phyloP scores from a whole-genome alignment of 2,113 vertebrate species.

The Microtus pennsylvanicus region DNA sequence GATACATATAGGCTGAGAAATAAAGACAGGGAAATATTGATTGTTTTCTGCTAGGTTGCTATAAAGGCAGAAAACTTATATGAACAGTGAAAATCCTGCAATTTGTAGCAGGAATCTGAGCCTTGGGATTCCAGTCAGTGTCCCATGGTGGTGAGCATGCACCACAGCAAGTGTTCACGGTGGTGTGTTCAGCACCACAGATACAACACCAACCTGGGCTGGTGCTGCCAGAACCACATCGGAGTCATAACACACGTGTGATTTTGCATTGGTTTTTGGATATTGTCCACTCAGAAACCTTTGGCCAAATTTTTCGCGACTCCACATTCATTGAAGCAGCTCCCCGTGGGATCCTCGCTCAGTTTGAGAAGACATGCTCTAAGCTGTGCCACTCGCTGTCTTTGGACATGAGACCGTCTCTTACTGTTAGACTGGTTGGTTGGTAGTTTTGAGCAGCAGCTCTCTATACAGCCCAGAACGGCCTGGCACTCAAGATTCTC shows the following conservation, averaged over 20 bases:
- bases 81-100: neutral
- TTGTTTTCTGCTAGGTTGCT: neutral
- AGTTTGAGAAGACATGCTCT: neutral
- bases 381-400: neutral
- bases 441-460: neutral
- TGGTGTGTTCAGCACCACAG: neutral
- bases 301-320: neutral
- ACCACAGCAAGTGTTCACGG: neutral
- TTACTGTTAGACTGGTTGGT: neutral
- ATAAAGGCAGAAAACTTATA: neutral
- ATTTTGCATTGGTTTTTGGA: neutral
- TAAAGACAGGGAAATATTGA: neutral
- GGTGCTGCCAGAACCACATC: neutral
- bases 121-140: neutral
- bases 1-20: neutral
- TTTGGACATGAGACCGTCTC: neutral
- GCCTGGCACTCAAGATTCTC: neutral
- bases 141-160: neutral
- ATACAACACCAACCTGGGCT: too few species aligned
- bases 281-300: neutral
- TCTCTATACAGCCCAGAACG: neutral
- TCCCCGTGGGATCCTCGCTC: neutral
- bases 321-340: too few species aligned
- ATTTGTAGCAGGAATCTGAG: neutral
- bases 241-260: neutral